Base-by-base conservation (phyloP, 1,140 invertebrate species). In the Ceratitis capitata region DNA sequence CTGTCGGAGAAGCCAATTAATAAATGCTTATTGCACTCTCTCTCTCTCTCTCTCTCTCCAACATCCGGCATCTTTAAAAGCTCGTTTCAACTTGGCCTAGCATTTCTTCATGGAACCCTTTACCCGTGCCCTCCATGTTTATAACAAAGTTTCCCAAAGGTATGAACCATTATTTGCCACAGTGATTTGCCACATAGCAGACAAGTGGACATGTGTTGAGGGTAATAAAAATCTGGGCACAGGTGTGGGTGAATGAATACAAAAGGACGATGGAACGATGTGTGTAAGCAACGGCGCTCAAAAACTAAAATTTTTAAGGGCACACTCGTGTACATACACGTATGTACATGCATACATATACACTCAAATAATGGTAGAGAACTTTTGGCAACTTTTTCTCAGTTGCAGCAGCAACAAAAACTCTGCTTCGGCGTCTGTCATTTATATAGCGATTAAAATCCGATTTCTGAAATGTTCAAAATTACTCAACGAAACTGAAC, bases 381-480 rank as follows among this genome's bases (percentile, higher is more conserved):
- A 45, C 69, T 9, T 74, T 19, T n/a, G 35, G 9, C 1, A 42
- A 32, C 12, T 14, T 19, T n/a, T n/a, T 74, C 5, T 39, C 39
- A 9, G 39, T 78, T 26, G 35, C 23, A 19, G 69, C 14, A 12
- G 64, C 2, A 42, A 19, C 12, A 35, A 23, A 42, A 32, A 45
- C 39, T 78, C 23, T 78, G 35, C 69, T 78, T 78, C 45, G 69
- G 69, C 69, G 69, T 78, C 69, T 78, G 69, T 78, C 69, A 78
- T 78, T 78, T 78, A 78, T 78, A 78, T 45, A 78, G 69, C 69
- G 69, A 78, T 78, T 78, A 78, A 78, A 78, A 78, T 78, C 69
- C 69, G 69, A 78, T 78, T 78, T 78, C 69, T 78, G 69, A 42
- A 78, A 78, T 78, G 69, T 23, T n/a, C 39, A 32, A 78, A 78